These are phyloP conservation scores for Pangasius djambal DNA, from an alignment of 2,797 vertebrate genomes.

Conservation along the genomic window DNA sequence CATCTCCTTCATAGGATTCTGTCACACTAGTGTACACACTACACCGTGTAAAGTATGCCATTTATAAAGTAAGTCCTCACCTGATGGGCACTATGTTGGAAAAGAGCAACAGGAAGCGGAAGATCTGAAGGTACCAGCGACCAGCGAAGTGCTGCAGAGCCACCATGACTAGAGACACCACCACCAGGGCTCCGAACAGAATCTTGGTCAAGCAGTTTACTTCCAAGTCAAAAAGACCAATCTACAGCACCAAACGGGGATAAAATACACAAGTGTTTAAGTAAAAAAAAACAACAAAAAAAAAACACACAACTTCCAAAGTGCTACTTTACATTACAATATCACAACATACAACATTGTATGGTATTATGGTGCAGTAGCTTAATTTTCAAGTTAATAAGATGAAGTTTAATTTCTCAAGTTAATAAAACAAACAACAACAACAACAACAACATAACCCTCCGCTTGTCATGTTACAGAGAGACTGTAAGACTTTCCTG, in stretches of 20 bases:
- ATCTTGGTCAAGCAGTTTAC: conserved; percentile 99
- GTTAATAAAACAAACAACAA: neutral
- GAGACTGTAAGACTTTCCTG: neutral
- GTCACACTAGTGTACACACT: neutral
- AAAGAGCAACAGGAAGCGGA: conserved; percentile 94
- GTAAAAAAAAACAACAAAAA: no score
- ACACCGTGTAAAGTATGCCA: neutral
- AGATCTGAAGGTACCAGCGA: conserved; percentile 97
- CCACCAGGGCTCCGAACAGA: conserved; percentile 91
- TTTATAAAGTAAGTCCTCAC: conserved; percentile 65
- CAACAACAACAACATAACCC: neutral
- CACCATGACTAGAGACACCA: conserved; percentile 97
- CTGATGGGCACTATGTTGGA: conserved; percentile 98
- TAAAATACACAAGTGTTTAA: neutral
- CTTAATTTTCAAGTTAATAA: neutral
- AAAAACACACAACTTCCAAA: neutral
- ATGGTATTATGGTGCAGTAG: neutral
- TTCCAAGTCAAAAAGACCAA: conserved; percentile 95
- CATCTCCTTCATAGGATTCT: neutral
- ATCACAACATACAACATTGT: neutral
- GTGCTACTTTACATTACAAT: neutral
- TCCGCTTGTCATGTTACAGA: neutral
- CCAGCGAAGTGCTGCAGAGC: conserved; percentile 96
- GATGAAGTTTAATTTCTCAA: neutral
- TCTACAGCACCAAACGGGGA: conserved; percentile 70